phyloP scores from a whole-genome alignment of 2,113 vertebrate genomes.

The Mystacornis crossleyi region DNA sequence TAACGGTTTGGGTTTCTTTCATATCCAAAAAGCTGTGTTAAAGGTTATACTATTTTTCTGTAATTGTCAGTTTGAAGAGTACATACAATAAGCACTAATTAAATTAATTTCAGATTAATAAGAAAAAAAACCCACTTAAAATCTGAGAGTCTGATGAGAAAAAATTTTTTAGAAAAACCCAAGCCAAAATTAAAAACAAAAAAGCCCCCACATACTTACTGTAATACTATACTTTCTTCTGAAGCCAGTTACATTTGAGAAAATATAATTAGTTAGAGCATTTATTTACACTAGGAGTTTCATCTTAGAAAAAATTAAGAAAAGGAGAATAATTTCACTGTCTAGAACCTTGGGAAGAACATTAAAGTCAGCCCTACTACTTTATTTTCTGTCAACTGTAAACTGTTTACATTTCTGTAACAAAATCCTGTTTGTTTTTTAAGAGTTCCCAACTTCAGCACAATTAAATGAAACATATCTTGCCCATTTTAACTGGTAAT shows the following conservation, averaged over 20 bases:
- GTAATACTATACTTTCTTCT: background rate
- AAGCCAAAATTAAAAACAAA: background rate
- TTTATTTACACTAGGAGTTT: background rate
- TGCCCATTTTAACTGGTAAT: background rate
- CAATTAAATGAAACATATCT: background rate
- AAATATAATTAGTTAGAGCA: background rate
- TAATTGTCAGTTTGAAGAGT: background rate
- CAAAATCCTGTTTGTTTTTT: background rate
- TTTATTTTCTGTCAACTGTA: background rate
- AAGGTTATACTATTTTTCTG: background rate
- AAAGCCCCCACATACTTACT: background rate
- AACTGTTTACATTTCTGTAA: background rate
- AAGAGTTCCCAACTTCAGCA: background rate
- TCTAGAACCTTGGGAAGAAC: background rate
- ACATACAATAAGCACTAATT: background rate
- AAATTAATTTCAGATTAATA: background rate
- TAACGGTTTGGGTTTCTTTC: background rate
- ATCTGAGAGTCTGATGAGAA: background rate
- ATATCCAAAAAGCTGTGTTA: background rate
- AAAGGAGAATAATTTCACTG: background rate
- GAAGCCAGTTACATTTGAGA: background rate
- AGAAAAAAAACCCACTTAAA: background rate
- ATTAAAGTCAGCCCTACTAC: background rate
- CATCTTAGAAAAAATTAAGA: background rate
- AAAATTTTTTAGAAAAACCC: fast-evolving